Percentiles rank a stretch among this genome's conserved stretches.
Conservation (phyloP, 2,797 vertebrate species). For the Brotula barbata region DNA sequence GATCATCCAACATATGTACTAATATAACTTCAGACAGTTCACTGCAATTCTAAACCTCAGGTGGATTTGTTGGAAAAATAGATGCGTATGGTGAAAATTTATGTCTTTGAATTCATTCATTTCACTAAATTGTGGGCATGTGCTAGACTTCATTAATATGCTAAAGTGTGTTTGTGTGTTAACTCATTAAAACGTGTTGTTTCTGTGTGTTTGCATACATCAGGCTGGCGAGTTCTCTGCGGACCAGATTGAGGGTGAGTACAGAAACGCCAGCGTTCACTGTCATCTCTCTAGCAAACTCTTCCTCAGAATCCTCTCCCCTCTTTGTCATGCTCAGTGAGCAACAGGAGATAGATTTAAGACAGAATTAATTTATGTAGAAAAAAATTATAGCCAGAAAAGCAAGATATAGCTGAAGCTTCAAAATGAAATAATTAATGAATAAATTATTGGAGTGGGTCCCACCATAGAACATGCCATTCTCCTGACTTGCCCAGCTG, state of each 20-base stretch:
- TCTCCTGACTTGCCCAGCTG: constrained; percentile 58
- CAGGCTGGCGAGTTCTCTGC: constrained; percentile 85
- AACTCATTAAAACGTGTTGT: constrained; percentile 22
- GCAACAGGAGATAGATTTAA: too few species aligned
- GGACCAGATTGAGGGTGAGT: constrained; percentile 98
- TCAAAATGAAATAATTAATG: too few species aligned
- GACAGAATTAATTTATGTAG: too few species aligned
- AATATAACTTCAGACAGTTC: constrained; percentile 8
- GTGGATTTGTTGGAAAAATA: neutral
- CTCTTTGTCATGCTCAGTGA: too few species aligned
- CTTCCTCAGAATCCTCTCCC: too few species aligned
- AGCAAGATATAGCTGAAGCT: too few species aligned
- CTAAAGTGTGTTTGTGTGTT: constrained; percentile 23
- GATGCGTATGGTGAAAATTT: neutral
- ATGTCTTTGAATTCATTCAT: too few species aligned
- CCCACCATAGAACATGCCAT: constrained; percentile 2
- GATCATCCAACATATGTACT: neutral
- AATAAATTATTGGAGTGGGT: neutral
- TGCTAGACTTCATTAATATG: constrained; percentile 4
- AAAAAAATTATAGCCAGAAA: too few species aligned
- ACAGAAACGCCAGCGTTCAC: neutral
- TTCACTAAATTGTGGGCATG: constrained; percentile 25
- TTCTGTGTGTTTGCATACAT: constrained; percentile 31
- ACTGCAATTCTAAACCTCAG: neutral
- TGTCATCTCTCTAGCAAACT: neutral